These are phyloP conservation scores for Rhinoraja longicauda DNA, from an alignment of 2,797 vertebrate genomes.

Conservation along the genomic window DNA sequence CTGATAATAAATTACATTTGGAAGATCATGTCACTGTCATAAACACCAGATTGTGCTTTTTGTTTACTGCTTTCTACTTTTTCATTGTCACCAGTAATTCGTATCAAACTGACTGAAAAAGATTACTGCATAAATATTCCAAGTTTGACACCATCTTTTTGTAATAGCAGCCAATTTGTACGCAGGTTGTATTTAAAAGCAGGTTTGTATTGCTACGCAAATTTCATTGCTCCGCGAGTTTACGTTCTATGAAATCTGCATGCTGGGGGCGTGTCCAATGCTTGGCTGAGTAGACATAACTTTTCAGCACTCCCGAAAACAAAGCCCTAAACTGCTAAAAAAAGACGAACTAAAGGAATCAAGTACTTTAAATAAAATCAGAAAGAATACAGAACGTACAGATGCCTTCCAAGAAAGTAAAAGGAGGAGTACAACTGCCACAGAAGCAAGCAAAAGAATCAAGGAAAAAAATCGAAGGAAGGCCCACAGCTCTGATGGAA, in stretches of 20 bases:
- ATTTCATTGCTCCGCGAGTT: background rate
- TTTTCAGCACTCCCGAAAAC: no score
- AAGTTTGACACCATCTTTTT: background rate
- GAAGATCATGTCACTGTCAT: background rate
- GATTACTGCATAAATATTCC: background rate
- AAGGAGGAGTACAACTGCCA: no score
- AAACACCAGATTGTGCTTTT: background rate
- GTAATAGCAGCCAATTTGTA: background rate
- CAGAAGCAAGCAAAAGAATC: no score
- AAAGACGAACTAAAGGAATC: no score
- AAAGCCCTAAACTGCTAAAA: no score
- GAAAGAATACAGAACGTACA: no score
- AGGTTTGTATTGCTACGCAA: background rate
- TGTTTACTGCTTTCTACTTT: background rate
- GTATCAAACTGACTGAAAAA: background rate
- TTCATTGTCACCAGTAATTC: background rate
- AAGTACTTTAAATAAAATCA: no score
- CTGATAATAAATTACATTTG: background rate
- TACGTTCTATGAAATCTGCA: background rate
- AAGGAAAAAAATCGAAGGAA: no score
- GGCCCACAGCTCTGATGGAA: no score
- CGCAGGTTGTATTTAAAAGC: background rate
- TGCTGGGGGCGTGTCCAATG: no score
- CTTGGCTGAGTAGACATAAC: no score
- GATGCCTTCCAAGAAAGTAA: no score